Percentiles rank a stretch among this genome's conserved stretches.
Evolutionary conservation across 2,888 invertebrate species (phyloP).

Genomic region (Eurytoma adleriae): DNA sequence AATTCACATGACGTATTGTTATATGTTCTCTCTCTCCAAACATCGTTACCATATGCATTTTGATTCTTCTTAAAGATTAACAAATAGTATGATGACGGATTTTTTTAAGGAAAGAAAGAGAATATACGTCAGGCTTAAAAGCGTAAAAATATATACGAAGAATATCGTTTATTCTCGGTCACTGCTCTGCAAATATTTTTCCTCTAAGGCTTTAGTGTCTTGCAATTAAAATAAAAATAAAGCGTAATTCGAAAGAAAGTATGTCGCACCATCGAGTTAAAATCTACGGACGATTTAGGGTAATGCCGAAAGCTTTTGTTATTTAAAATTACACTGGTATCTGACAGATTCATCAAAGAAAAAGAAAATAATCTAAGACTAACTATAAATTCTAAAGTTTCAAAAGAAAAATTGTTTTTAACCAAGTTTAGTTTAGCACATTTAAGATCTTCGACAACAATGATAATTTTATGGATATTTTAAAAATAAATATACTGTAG

Average conservation of each 20-base stretch:
- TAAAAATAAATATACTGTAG: constrained; percentile 58
- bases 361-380: constrained; percentile 7
- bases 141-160: constrained; percentile 30
- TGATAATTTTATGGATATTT: constrained; percentile 28
- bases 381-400: no score
- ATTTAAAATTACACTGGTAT: neutral
- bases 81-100: constrained; percentile 16
- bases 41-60: constrained; percentile 8
- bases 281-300: neutral
- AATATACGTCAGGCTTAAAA: constrained; percentile 25
- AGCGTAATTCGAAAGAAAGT: constrained; percentile 3
- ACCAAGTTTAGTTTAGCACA: no score
- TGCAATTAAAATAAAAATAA: constrained; percentile 37
- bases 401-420: no score
- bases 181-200: constrained; percentile 44
- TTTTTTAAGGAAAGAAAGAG: constrained; percentile 30
- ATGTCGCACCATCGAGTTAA: constrained; percentile 16
- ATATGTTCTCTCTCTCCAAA: constrained; percentile 29
- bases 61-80: constrained; percentile 29
- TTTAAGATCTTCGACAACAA: constrained; percentile 5
- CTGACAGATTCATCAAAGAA: neutral
- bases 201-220: neutral
- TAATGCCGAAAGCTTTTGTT: neutral
- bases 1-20: neutral
- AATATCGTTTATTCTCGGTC: constrained; percentile 43